Conservation (phyloP, 2,797 vertebrate species). For the Anniella stebbinsi region DNA sequence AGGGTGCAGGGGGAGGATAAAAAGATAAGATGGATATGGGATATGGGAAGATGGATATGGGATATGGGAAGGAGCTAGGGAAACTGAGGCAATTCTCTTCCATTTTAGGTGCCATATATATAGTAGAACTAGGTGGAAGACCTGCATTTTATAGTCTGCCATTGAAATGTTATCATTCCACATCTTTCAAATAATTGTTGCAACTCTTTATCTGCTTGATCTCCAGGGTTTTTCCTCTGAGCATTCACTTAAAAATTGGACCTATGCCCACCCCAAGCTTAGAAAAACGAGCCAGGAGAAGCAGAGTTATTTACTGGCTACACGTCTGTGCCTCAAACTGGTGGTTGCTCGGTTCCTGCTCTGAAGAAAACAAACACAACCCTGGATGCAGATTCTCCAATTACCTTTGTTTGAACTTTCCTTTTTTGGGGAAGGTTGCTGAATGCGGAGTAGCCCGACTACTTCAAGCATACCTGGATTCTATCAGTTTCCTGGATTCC, state of each 20-base stretch:
- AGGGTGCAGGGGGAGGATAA: too few relatives aligned
- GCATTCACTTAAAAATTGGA: background rate
- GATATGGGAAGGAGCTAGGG: background rate
- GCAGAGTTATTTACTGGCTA: background rate
- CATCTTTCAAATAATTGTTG: background rate
- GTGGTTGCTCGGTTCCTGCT: background rate
- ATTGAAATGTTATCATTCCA: background rate
- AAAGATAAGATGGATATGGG: too few relatives aligned
- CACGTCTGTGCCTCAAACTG: background rate
- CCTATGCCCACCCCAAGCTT: background rate
- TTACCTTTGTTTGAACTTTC: background rate
- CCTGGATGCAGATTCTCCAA: background rate
- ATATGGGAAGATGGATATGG: background rate
- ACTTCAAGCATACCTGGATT: background rate
- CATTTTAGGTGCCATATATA: background rate
- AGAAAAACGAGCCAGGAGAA: background rate
- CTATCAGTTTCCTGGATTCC: background rate
- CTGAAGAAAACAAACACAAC: slow-evolving; percentile 6
- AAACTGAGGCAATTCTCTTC: background rate
- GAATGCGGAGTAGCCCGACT: background rate
- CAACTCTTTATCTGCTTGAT: background rate
- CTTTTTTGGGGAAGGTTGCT: background rate
- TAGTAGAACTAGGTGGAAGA: background rate
- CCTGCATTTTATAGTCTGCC: background rate
- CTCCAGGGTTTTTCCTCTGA: background rate